Conservation (phyloP, 2,113 vertebrate genomes). For the Muntiacus muntjak region DNA sequence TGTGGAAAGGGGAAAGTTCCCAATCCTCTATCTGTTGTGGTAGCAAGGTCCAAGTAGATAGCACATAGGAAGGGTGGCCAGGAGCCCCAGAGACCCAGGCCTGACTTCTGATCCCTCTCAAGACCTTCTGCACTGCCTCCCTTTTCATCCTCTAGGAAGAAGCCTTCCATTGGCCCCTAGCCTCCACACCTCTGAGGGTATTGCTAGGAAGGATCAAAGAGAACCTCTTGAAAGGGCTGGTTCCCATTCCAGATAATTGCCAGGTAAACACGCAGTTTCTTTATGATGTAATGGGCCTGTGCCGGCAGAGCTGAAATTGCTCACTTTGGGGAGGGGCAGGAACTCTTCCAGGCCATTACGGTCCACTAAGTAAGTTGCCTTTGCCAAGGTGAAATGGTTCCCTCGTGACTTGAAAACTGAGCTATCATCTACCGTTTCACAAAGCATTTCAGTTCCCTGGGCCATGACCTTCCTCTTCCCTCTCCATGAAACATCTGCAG, state of each 20-base stretch:
- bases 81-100: neutral
- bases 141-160: neutral
- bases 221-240: neutral
- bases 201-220: slow-evolving; percentile 27
- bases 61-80: neutral
- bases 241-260: neutral
- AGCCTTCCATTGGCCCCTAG: neutral
- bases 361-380: neutral
- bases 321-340: slow-evolving; percentile 20
- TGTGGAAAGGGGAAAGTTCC: neutral
- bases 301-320: neutral
- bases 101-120: neutral
- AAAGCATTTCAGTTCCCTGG: neutral
- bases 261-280: neutral
- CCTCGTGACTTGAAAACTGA: neutral
- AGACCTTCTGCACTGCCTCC: neutral
- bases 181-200: neutral
- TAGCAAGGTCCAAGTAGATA: neutral
- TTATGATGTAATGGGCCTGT: neutral
- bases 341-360: neutral
- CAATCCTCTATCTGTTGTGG: neutral
- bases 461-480: neutral
- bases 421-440: neutral
- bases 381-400: slow-evolving; percentile 19
- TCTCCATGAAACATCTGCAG: neutral